A percentile compares a stretch with the other conserved stretches of the same genome.
Evolutionary conservation across 2,888 invertebrate species (phyloP).

Genomic region (Mythimna lalbum): DNA sequence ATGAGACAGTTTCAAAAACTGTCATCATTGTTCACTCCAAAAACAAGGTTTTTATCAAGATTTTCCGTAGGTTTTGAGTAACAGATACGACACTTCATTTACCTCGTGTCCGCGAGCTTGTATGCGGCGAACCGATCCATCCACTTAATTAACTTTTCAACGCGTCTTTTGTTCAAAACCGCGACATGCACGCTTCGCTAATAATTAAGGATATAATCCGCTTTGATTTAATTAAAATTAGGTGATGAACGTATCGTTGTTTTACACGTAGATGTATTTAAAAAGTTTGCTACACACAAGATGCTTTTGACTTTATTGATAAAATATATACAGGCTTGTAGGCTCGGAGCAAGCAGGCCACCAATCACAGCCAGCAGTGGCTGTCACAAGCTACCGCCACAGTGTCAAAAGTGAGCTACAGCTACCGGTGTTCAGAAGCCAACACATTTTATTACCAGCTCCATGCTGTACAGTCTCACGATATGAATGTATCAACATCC

Average conservation of each 20-base stretch:
- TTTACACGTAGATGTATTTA: not conserved
- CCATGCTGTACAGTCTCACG: too few species aligned
- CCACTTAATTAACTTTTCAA: conserved; percentile 54
- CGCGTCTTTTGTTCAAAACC: conserved; percentile 50
- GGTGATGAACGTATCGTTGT: not conserved
- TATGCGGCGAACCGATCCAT: conserved; percentile 33
- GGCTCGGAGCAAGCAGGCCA: too few species aligned
- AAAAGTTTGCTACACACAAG: not conserved
- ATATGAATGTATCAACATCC: too few species aligned
- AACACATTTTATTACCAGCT: too few species aligned
- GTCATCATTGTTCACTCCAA: not conserved
- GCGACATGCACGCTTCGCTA: conserved; percentile 25
- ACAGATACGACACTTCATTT: conserved; percentile 42
- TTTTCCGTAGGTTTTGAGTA: conserved; percentile 16
- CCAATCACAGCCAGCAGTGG: too few species aligned
- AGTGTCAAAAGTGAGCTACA: too few species aligned
- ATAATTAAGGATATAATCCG: conserved; percentile 24
- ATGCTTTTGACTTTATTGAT: too few species aligned
- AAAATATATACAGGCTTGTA: too few species aligned
- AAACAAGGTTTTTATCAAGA: not conserved
- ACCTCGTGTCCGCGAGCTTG: conserved; percentile 1
- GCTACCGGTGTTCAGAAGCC: too few species aligned
- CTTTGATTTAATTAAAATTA: conserved; percentile 23
- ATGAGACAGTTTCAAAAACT: not conserved
- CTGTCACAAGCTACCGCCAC: too few species aligned